phyloP scores from a whole-genome alignment of 1,140 invertebrate genomes.

The Drosophila kikkawai region DNA sequence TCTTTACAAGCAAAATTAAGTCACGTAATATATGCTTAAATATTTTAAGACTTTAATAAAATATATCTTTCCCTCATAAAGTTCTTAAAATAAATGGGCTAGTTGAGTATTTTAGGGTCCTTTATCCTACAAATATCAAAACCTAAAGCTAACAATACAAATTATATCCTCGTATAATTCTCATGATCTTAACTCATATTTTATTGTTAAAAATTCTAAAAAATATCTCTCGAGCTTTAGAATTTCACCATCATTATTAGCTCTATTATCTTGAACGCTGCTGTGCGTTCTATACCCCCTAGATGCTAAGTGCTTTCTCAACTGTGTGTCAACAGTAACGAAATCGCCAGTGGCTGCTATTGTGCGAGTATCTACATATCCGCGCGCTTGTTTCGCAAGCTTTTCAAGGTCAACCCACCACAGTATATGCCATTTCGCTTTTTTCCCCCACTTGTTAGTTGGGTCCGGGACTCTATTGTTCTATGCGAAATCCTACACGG shows the following conservation, averaged over 20 bases:
- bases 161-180: background rate
- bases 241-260: background rate
- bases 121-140: background rate
- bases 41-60: background rate
- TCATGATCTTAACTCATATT: background rate
- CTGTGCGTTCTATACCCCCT: constrained; percentile 21
- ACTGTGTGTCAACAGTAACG: constrained; percentile 53
- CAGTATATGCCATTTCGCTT: constrained; percentile 52
- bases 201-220: background rate
- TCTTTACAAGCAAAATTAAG: background rate
- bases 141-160: background rate
- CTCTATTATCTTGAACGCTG: background rate
- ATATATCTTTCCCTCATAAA: background rate
- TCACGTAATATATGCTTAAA: background rate
- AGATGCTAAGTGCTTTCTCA: constrained; percentile 46
- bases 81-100: background rate
- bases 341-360: constrained; percentile 35
- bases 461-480: constrained; percentile 44
- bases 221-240: fast-evolving
- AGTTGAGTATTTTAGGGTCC: fast-evolving
- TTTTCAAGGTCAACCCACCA: constrained; percentile 50
- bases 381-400: constrained; percentile 53
- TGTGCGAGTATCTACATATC: constrained; percentile 41
- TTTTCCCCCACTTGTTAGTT: constrained; percentile 38
- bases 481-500: constrained; percentile 50